Evolutionary conservation across 1,140 invertebrate species (phyloP), one percentile per base, ranked within the genome.

Genomic region (Anoplolepis gracilipes): DNA sequence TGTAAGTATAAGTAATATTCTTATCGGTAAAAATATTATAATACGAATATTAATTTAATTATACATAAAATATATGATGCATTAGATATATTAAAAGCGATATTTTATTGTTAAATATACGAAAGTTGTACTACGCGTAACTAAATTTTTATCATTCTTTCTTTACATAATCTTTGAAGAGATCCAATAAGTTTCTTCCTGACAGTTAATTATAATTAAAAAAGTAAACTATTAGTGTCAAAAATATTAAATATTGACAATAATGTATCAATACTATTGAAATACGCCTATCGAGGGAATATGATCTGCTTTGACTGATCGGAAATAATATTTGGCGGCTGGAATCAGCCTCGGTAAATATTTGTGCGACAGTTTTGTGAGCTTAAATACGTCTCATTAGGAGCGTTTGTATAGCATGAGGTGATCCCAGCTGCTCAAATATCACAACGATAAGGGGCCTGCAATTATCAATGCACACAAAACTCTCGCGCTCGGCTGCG

Each of bases 361-460:
- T 82, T 82, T 82, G 78, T 72, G 78, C 78, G 53, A 82, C 78
- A 82, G 67, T 82, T 82, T 82, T 72, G 78, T 82, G 53, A 82
- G 78, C 53, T 82, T 82, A 82, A 82, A 82, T 82, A 82, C 78
- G 78, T 72, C 39, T 82, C 78, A 82, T 82, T 82, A 82, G n/a
- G 78, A 82, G 78, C 67, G 78, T 82, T 82, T 82, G 53, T 82
- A 72, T 46, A 72, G 67, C 67, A 72, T 25, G 78, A 82, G 67
- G 65, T 72, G 53, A 82, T 72, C 36, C 65, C 78, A 82, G 78
- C 78, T 82, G 78, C 67, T 82, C 78, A 82, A 82, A 82, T 82
- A 82, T 72, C 65, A 82, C 25, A 59, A 82, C 53, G 78, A 82
- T 82, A 82, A 82, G 78, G 55, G 78, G 5, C 39, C 67, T 82